Evolutionary conservation across 1,140 invertebrate species (phyloP), one percentile per base, ranked within the genome.

Genomic region (Schlechtendalia chinensis): DNA sequence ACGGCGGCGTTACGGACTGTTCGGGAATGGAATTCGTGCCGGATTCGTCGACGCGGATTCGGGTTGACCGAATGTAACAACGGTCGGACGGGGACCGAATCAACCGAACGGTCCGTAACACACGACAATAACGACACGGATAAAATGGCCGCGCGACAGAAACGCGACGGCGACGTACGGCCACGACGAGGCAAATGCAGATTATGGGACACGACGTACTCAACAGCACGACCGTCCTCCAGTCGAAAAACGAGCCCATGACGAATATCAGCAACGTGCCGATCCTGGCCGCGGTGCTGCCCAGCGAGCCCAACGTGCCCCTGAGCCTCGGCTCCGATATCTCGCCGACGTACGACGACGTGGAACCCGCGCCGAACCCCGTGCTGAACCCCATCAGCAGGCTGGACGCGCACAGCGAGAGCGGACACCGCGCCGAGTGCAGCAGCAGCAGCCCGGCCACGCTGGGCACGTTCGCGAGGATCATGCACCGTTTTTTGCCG

Each of bases 331-430:
- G 82, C 84, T 86, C 87, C 85, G 86, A 86, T 10, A 89, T 87
- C 85, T 89, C 88, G 5, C 87, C 87, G 5, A 89, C 85, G 74
- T 89, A 89, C 4, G 87, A 85, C 53, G 86, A 84, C 47, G 88
- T 86, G 1, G 88, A 87, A 19, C 87, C 88, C 17, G 81, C 81
- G 85, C 88, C 87, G 5, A 88, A 85, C 0, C 88, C 88, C 27
- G 86, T 85, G 19, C 87, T 87, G 0, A 84, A 58, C 1, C 83
- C 83, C 80, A 82, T 83, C 8, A 83, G 12, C 16, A 82, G 45
- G 3, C 45, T 47, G 0, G 83, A 59, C 5, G 69, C 14, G 74
- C 82, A 83, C 0, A 84, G 82, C 22, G 47, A 29, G 10, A 27
- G 17, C 11, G 79, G 32, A 0, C 63, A 81, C 1, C 82, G 71